Evolutionary conservation across 1,140 invertebrate genomes (phyloP).

Genomic region (Dinothrombium tinctorium): DNA sequence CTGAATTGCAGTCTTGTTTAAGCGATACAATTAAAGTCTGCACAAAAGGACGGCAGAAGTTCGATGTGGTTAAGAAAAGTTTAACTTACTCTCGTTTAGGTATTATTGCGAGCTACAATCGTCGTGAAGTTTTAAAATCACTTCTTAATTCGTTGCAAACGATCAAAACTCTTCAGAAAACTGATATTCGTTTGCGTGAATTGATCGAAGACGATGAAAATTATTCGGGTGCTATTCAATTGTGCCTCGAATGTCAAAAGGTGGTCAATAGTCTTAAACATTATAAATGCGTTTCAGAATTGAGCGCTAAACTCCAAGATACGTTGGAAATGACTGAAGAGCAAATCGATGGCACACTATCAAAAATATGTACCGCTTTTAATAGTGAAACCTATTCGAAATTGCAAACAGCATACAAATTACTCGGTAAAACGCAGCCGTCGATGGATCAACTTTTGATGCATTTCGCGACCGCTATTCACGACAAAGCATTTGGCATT

Average conservation of each 20-base stretch:
- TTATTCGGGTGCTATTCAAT: slow-evolving; percentile 61
- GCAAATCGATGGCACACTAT: slow-evolving; percentile 60
- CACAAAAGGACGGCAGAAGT: slow-evolving; percentile 34
- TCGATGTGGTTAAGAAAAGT: slow-evolving; percentile 36
- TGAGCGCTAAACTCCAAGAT: slow-evolving; percentile 58
- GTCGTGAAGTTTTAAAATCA: slow-evolving; percentile 48
- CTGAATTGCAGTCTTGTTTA: slow-evolving; percentile 46
- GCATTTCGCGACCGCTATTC: slow-evolving; percentile 80
- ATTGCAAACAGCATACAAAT: slow-evolving; percentile 55
- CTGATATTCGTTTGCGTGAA: slow-evolving; percentile 55
- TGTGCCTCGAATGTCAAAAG: slow-evolving; percentile 64
- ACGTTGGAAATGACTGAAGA: slow-evolving; percentile 67
- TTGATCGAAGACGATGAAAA: slow-evolving; percentile 51
- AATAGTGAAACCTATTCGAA: slow-evolving; percentile 37
- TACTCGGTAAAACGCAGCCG: slow-evolving; percentile 58
- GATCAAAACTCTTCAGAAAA: slow-evolving; percentile 56
- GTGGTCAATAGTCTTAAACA: slow-evolving; percentile 53
- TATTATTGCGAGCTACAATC: slow-evolving; percentile 62
- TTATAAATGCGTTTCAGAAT: slow-evolving; percentile 50
- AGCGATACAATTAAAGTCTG: slow-evolving; percentile 42
- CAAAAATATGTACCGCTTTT: slow-evolving; percentile 32
- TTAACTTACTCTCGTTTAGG: slow-evolving; percentile 60
- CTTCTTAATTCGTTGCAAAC: slow-evolving; percentile 50
- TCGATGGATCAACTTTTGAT: slow-evolving; percentile 84
- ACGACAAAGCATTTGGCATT: slow-evolving; percentile 56